Evolutionary conservation across 1,140 invertebrate species (phyloP), one percentile per base, ranked within the genome.

Genomic region (Chionoecetes opilio): DNA sequence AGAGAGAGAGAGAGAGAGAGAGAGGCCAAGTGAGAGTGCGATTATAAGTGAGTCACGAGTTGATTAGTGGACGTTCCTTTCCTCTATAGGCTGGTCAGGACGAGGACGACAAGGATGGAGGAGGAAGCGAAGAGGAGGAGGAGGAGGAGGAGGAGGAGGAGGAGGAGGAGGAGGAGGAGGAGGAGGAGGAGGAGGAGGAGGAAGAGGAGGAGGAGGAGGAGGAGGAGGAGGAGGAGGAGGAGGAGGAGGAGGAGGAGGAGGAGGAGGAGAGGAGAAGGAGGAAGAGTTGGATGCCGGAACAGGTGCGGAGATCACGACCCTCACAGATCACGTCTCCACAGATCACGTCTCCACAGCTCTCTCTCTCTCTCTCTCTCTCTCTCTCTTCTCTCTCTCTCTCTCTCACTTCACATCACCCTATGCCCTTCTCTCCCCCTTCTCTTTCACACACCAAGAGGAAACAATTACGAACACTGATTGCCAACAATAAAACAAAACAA

Each of bases 151-250:
- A 37, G 84, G 84, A 37, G 26, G 8, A 11, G 29, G 2, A 37
- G 26, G 32, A 2, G 84, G 14, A 17, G 21, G 29, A 86, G 35
- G 8, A 38, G 32, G 11, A 35, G 35, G 35, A 86, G 35, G 32
- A 86, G 35, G 32, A 86, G 85, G 85, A 38, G 85, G 85, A 37
- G 21, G 85, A 38, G 85, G 34, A 87, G 85, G 85, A 38, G 85
- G 85, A 87, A 32, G 85, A 38, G 32, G 37, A 26, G 29, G 85
- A 38, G 37, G 85, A 87, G 85, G 37, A 37, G 32, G 37, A 87
- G 37, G 32, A 34, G 85, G 82, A 8, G 9, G 32, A 6, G n/a
- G 26, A 85, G 26, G 26, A 6, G 82, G 32, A 34, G 32, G 26
- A 6, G 82, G 82, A 31, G n/a, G 82, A 37, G 37, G 34, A 37